Evolutionary conservation across 2,888 invertebrate species (phyloP).

Genomic region (Watsonalla binaria): DNA sequence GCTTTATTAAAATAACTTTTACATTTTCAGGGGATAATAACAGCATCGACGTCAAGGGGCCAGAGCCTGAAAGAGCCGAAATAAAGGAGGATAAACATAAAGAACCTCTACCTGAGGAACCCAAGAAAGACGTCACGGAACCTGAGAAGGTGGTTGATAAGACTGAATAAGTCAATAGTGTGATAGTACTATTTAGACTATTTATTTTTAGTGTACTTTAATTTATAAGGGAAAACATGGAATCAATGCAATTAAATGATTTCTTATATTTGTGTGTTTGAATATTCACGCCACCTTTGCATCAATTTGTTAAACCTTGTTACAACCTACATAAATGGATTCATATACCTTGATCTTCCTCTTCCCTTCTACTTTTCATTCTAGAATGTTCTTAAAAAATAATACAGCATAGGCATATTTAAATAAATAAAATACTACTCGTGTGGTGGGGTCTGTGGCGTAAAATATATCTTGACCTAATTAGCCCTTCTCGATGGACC

Average conservation of each 20-base stretch:
- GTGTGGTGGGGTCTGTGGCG: too few relatives aligned
- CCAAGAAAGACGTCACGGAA: conserved; percentile 20
- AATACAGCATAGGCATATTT: too few relatives aligned
- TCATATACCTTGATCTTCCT: too few relatives aligned
- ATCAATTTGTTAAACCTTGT: too few relatives aligned
- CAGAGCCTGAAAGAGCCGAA: conserved; percentile 7
- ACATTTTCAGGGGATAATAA: conserved; percentile 51
- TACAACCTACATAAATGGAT: too few relatives aligned
- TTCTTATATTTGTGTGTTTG: too few relatives aligned
- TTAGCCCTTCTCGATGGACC: too few relatives aligned
- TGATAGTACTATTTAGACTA: conserved; percentile 33
- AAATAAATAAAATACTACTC: too few relatives aligned
- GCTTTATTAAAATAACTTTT: conserved; percentile 3
- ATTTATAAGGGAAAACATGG: conserved; percentile 24
- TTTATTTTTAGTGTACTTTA: conserved; percentile 28
- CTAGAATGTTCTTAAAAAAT: too few relatives aligned
- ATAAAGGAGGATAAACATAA: conserved; percentile 20
- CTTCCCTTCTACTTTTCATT: too few relatives aligned
- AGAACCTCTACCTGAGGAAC: conserved; percentile 18
- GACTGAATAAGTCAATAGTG: conserved; percentile 61
- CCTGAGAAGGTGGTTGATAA: conserved; percentile 35
- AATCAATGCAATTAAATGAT: conserved; percentile 18
- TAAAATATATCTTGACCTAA: too few relatives aligned
- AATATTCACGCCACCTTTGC: too few relatives aligned
- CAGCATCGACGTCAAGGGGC: conserved; percentile 39